phyloP scores from a whole-genome alignment of 1,140 invertebrate genomes.

The Pararge aegeria region DNA sequence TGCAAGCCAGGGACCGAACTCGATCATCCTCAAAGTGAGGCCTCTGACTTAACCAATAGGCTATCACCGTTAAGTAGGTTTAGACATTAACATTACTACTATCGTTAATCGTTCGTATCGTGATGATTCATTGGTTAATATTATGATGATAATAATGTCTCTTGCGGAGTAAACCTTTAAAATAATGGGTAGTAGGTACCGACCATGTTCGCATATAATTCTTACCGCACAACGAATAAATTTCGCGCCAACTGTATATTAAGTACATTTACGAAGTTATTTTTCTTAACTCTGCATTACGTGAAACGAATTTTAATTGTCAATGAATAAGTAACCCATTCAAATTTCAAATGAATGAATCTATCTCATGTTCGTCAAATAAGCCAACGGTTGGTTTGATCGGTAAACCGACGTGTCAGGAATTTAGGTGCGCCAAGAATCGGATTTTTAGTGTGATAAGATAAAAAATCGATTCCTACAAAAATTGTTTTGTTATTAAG shows the following conservation, averaged over 20 bases:
- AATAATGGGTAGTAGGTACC: too few relatives aligned
- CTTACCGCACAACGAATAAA: slow-evolving; percentile 31
- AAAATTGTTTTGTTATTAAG: not conserved
- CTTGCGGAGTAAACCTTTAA: too few relatives aligned
- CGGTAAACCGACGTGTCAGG: not conserved
- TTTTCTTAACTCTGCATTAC: slow-evolving; percentile 16
- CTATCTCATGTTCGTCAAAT: not conserved
- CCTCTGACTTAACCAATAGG: too few relatives aligned
- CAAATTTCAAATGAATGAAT: not conserved
- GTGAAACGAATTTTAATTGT: slow-evolving; percentile 28
- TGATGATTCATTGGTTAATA: too few relatives aligned
- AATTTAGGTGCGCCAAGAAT: not conserved
- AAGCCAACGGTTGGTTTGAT: not conserved
- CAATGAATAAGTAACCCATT: not conserved
- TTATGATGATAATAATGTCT: too few relatives aligned
- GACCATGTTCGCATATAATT: slow-evolving; percentile 36
- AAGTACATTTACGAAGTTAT: slow-evolving; percentile 13
- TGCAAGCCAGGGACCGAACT: too few relatives aligned
- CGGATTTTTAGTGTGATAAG: not conserved
- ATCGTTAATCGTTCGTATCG: too few relatives aligned
- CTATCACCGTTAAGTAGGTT: too few relatives aligned
- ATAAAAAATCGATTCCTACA: not conserved
- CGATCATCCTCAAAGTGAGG: too few relatives aligned
- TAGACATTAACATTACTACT: too few relatives aligned
- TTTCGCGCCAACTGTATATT: slow-evolving; percentile 28